Base-by-base conservation (phyloP, 2,113 vertebrate genomes). In the Riparia riparia region DNA sequence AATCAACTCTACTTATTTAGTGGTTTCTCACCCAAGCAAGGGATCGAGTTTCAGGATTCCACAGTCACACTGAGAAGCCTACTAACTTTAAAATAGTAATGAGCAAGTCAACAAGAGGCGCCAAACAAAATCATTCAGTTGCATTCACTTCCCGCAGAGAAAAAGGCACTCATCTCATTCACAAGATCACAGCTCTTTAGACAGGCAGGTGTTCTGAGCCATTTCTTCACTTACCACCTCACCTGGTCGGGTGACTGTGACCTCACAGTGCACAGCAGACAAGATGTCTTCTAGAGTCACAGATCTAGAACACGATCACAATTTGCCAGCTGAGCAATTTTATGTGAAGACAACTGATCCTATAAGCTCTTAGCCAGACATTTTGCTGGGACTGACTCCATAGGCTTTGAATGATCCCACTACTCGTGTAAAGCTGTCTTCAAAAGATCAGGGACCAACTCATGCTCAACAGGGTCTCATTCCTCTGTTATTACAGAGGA, bases 281-380 rank as follows among this genome's bases (percentile, higher is more conserved):
- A 2, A 82, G 26, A 0, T 1, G 29, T 8, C 37, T 28, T 73
- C 56, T 28, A 28, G 44, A 56, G 8, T 21, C 10, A 28, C 2
- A 4, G 18, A 20, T 28, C 45, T 0, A 66, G 76, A 68, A 37
- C 29, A 29, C 0, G 1, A 57, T 7, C 42, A 50, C 3, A 17
- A 26, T 49, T 51, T 51, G 63, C 5, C 32, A 66, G 15, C 49
- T 50, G 19, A 68, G n/a, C 29, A 57, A 31, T 14, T 22, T 41
- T 25, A 77, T 3, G 8, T 41, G 77, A 86, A 87, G 47, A 16
- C 37, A 37, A 37, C n/a, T 45, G 63, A 73, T 54, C 19, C 83
- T 70, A 1, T 11, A 70, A 84, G 26, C 17, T 56, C 34, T 79
- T 45, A 56, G 63, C 31, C 69, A 60, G 44, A 47, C 20, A 39